Conservation (phyloP, 2,797 vertebrate genomes). For the Pangasius sanitwongsei region DNA sequence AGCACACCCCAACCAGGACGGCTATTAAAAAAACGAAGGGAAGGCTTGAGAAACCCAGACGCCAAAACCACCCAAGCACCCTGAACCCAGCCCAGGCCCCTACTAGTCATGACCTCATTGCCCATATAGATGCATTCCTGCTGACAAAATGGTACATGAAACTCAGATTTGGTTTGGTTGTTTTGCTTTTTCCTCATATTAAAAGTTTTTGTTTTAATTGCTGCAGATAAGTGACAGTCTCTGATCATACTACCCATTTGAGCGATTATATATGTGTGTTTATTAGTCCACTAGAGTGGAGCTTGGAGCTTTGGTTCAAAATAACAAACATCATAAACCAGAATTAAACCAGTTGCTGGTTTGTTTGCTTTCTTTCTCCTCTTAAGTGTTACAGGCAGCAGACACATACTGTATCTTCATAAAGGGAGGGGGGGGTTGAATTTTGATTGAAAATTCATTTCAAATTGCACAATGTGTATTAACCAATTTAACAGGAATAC, state of each 20-base stretch:
- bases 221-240: neutral
- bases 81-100: slow-evolving; percentile 59
- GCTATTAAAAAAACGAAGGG: slow-evolving; percentile 79
- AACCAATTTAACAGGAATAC: neutral
- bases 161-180: slow-evolving; percentile 55
- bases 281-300: neutral
- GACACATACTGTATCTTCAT: slow-evolving; percentile 39
- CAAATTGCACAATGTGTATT: neutral
- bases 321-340: slow-evolving; percentile 30
- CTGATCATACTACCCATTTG: neutral
- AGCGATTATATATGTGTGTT: slow-evolving; percentile 5
- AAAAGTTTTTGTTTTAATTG: slow-evolving; percentile 1
- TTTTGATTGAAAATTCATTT: neutral
- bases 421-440: neutral
- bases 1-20: slow-evolving; percentile 76
- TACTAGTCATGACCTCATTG: slow-evolving; percentile 65
- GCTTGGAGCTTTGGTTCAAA: slow-evolving; percentile 16
- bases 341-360: slow-evolving; percentile 10
- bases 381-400: slow-evolving; percentile 29
- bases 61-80: slow-evolving; percentile 70
- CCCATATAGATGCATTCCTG: slow-evolving; percentile 58
- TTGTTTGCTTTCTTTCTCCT: slow-evolving; percentile 24
- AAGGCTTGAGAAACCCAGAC: slow-evolving; percentile 72
- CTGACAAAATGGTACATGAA: slow-evolving; percentile 49
- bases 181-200: slow-evolving; percentile 55